Evolutionary conservation across 2,113 vertebrate genomes (phyloP), one percentile per base, ranked within the genome.

Genomic region (Sitta europaea): DNA sequence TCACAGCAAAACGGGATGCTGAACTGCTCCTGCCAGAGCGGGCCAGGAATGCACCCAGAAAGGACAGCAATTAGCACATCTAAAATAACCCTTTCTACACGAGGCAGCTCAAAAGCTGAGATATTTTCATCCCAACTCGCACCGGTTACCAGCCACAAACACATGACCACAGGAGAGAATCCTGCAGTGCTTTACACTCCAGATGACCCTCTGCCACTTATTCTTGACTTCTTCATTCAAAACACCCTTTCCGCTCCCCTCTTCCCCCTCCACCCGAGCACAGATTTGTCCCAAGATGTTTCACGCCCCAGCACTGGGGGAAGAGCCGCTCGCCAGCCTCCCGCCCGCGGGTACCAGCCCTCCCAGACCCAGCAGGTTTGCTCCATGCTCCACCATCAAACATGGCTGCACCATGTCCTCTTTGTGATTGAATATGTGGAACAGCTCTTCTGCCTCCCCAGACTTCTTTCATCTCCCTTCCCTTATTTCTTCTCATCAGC

Each of bases 391-490:
- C 94, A 51, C 53, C 57, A 45, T 54, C 92, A 93, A 68, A 86
- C 35, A 36, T 96, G 88, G 94, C 93, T 90, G 92, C 94, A 94
- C 16, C 93, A 3, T 7, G 53, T 86, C 92, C 95, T 88, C 85
- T 94, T 92, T 93, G 95, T 93, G 94, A 66, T 0, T 70, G 54
- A 79, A 5, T 31, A n/a, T 63, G 24, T 63, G 28, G 28, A 21
- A 24, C 55, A 55, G 58, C 79, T 61, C 66, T 68, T 17, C 47
- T 66, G 76, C 91, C 73, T 92, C 28, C n/a, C 40, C 6, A 40
- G 21, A 33, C 47, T 82, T 29, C 85, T 91, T 59, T 31, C 6
- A 86, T 45, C 76, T 77, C 45, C 76, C 68, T 16, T 51, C n/a
- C 47, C 59, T 53, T 12, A 11, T 28, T 82, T 21, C 29, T 82